Evolutionary conservation across 2,113 vertebrate genomes (phyloP), one percentile per base, ranked within the genome.

Genomic region (Diadophis punctatus): DNA sequence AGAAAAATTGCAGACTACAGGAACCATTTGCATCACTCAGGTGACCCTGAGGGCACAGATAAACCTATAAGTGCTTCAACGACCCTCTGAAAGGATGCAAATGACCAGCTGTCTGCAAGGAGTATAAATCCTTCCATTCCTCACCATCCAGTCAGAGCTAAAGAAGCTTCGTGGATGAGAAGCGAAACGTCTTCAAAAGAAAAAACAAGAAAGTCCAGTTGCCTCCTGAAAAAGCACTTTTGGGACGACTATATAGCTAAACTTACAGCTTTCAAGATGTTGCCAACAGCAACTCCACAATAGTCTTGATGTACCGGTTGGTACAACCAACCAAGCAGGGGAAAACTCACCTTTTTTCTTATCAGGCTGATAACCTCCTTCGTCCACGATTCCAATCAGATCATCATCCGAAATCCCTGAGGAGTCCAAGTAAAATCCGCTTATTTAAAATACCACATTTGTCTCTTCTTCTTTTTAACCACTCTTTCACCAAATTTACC

Each of bases 331-430:
- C 7, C 20, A 0, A 8, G 16, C 3, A 53, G 9, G 63, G 0
- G 0, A 1, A n/a, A 0, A 51, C 91, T 94, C 96, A 98, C 98
- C 98, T 97, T 98, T 99, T 93, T 97, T 98, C 94, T 98, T 98
- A 93, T 99, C 99, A 0, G 99, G 99, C 46, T 96, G 98, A 96
- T 99, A 99, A 46, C 68, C 94, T 0, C 94, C 92, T 0, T 97
- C 98, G 0, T 96, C 94, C 6, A 97, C 0, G 0, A 98, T 39
- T 6, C 96, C 92, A 0, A 23, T 1, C 63, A 99, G 97, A 93
- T 99, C 99, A 0, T 94, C 91, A 0, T 99, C 98, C 3, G 98
- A 97, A 55, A 99, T 90, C 0, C 2, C 98, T 97, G 56, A 91
- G 96, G 92, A 25, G 14, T 52, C 90, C 12, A 60, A 48, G 49